Evolutionary conservation across 2,113 vertebrate species (phyloP).

Genomic region (Lutjanus erythropterus): DNA sequence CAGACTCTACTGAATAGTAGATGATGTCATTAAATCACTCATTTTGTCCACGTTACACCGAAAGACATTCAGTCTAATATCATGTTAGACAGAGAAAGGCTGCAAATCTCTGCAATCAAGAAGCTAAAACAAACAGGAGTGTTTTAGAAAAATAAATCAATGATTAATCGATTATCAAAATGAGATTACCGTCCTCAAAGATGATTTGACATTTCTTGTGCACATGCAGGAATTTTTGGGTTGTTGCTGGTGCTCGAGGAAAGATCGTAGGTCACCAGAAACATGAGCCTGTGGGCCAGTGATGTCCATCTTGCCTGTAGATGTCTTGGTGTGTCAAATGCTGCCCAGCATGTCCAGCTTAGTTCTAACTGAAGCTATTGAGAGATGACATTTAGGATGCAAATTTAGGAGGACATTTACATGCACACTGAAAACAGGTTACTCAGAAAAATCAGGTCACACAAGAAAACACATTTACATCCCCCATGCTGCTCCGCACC

Average conservation of each 20-base stretch:
- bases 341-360: background rate
- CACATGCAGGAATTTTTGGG: no score
- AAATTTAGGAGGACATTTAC: no score
- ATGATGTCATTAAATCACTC: background rate
- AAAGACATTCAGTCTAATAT: background rate
- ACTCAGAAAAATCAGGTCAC: background rate
- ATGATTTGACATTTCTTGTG: background rate
- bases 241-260: background rate
- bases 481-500: background rate
- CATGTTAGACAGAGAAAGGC: background rate
- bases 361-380: background rate
- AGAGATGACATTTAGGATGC: background rate
- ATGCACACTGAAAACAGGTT: background rate
- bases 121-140: background rate
- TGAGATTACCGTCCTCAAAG: background rate
- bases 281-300: background rate
- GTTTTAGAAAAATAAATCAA: background rate
- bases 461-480: background rate
- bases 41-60: background rate
- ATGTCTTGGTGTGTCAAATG: background rate
- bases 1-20: no score
- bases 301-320: background rate
- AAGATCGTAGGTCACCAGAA: background rate
- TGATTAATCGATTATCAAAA: background rate
- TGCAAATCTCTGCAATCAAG: background rate